Evolutionary conservation across 2,797 vertebrate species (phyloP).

Genomic region (Apogon talboti): DNA sequence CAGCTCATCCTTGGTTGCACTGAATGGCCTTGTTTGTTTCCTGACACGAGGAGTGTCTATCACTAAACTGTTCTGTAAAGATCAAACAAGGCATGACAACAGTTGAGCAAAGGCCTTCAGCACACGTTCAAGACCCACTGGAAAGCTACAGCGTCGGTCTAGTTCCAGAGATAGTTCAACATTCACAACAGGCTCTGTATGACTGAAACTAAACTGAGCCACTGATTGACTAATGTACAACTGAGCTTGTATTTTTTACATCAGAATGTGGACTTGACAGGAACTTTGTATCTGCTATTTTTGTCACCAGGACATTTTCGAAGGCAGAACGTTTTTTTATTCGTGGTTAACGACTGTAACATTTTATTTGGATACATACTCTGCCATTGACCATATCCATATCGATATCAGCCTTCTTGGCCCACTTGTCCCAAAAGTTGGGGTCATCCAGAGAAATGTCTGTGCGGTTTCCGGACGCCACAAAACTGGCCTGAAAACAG

Average conservation of each 20-base stretch:
- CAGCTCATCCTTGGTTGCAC: constrained; percentile 95
- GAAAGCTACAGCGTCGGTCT: too few species aligned
- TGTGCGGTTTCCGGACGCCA: constrained; percentile 97
- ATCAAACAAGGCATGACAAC: background rate
- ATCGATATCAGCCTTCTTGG: constrained; percentile 97
- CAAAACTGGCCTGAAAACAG: constrained; percentile 93
- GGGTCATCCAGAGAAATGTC: constrained; percentile 99
- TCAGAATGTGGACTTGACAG: too few species aligned
- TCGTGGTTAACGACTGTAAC: background rate
- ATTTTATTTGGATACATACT: constrained; percentile 84
- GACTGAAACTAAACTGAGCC: too few species aligned
- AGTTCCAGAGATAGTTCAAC: too few species aligned
- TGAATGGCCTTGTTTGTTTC: constrained; percentile 97
- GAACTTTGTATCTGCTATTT: too few species aligned
- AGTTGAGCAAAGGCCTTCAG: constrained; percentile 9
- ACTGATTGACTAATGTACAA: too few species aligned
- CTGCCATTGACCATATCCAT: constrained; percentile 93
- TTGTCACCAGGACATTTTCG: too few species aligned
- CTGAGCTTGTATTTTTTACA: too few species aligned
- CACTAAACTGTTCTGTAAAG: constrained; percentile 95
- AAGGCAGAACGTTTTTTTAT: background rate
- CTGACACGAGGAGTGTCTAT: constrained; percentile 97
- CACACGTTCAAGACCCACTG: background rate
- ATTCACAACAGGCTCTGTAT: too few species aligned
- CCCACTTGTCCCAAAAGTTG: constrained; percentile 99